Evolutionary conservation across 2,797 vertebrate species (phyloP).

Genomic region (Morus bassanus): DNA sequence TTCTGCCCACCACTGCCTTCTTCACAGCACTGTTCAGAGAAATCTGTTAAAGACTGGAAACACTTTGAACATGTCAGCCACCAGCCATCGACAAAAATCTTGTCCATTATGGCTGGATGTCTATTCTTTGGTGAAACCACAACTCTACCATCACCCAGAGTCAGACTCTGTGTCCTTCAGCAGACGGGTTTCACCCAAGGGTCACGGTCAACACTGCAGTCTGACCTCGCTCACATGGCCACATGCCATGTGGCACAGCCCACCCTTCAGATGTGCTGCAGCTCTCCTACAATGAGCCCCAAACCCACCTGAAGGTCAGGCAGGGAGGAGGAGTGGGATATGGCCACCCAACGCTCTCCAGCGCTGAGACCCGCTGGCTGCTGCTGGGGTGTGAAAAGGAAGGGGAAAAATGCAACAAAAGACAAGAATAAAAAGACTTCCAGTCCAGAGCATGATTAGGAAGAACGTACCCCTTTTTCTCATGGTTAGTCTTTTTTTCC

Average conservation of each 20-base stretch:
- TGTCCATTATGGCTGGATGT: not conserved
- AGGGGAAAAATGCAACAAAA: constrained; percentile 13
- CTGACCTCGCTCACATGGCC: not conserved
- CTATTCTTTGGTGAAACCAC: not conserved
- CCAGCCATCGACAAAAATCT: not conserved
- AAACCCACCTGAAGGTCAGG: not conserved
- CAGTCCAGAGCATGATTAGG: not conserved
- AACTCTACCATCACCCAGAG: not conserved
- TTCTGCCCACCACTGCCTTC: not conserved
- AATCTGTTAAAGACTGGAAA: not conserved
- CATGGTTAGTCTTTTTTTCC: not conserved
- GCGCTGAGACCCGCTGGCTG: not conserved
- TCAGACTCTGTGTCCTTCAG: not conserved
- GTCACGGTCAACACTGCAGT: not conserved
- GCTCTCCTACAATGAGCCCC: not conserved
- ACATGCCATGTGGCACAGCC: not conserved
- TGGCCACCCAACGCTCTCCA: not conserved
- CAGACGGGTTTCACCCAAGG: not conserved
- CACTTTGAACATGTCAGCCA: not conserved
- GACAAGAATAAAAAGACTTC: not conserved
- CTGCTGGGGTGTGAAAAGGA: not conserved
- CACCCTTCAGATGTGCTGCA: not conserved
- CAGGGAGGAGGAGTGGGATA: not conserved
- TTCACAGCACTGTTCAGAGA: not conserved
- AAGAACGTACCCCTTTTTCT: constrained; percentile 3